A percentile compares a stretch with the other conserved stretches of the same genome.
These are phyloP conservation scores for Petrolisthes cinctipes DNA, from an alignment of 2,888 invertebrate species.

Conservation along the genomic window DNA sequence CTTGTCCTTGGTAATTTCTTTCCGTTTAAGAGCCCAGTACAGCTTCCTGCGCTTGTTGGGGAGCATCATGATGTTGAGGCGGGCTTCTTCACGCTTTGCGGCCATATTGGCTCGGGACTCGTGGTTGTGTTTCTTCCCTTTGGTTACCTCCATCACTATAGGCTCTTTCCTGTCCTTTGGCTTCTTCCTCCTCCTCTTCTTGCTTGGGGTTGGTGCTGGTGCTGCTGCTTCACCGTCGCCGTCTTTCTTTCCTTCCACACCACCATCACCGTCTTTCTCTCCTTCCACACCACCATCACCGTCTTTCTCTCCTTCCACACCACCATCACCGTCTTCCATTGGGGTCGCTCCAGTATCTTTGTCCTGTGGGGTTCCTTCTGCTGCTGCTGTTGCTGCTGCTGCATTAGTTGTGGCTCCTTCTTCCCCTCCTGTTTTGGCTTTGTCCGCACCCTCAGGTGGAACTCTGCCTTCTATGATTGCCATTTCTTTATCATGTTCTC, in stretches of 20 bases:
- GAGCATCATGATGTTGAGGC: conserved; percentile 43
- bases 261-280: not conserved
- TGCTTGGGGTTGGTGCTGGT: not conserved
- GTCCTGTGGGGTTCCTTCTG: not conserved
- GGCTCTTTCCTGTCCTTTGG: conserved; percentile 9
- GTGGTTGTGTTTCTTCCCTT: not conserved
- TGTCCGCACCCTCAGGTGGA: not conserved
- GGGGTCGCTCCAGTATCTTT: too few species aligned
- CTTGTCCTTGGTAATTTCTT: conserved; percentile 18
- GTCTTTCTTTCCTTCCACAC: not conserved
- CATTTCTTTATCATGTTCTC: not conserved
- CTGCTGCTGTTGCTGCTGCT: not conserved
- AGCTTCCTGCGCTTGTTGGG: conserved; percentile 37
- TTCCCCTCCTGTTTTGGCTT: not conserved
- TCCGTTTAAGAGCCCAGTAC: conserved; percentile 23
- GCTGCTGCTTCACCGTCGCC: not conserved
- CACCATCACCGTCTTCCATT: too few species aligned
- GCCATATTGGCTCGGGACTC: not conserved
- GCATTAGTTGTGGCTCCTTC: not conserved
- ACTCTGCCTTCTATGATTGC: not conserved
- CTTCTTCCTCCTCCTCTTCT: not conserved
- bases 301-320: not conserved
- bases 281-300: not conserved
- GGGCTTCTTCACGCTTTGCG: conserved; percentile 28
- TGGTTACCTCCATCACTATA: not conserved